Percentiles rank a stretch among this genome's conserved stretches.
phyloP scores from a whole-genome alignment of 2,113 vertebrate genomes.

The Eurypyga helias region DNA sequence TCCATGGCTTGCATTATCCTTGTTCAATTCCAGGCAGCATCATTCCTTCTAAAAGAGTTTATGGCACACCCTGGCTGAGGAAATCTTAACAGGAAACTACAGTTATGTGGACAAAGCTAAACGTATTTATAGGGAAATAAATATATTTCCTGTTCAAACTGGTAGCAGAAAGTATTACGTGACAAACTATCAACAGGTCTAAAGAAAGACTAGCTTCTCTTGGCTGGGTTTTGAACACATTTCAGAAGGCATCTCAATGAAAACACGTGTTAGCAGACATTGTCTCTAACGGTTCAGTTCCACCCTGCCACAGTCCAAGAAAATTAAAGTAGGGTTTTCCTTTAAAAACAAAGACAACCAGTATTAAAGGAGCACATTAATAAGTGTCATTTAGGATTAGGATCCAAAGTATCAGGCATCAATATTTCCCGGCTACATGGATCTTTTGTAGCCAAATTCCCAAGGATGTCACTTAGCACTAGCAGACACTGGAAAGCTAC shows the following conservation, averaged over 20 bases:
- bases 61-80: neutral
- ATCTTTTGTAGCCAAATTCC: neutral
- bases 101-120: neutral
- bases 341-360: neutral
- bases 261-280: neutral
- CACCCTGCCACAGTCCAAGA: neutral
- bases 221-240: neutral
- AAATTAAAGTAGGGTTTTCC: neutral
- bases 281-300: neutral
- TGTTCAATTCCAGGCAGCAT: neutral
- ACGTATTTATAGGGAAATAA: slow-evolving; percentile 34
- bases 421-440: neutral
- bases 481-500: neutral
- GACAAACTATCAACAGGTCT: neutral
- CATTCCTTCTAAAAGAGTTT: slow-evolving; percentile 23
- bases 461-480: neutral
- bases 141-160: slow-evolving; percentile 23
- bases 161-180: neutral
- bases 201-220: neutral
- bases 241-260: neutral
- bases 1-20: neutral
- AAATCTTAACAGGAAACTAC: slow-evolving; percentile 36
- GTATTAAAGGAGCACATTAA: neutral
- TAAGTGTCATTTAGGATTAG: neutral
- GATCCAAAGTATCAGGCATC: neutral